Percentiles rank a stretch among this genome's conserved stretches.
phyloP scores from a whole-genome alignment of 2,113 vertebrate species.

The Bucco capensis region DNA sequence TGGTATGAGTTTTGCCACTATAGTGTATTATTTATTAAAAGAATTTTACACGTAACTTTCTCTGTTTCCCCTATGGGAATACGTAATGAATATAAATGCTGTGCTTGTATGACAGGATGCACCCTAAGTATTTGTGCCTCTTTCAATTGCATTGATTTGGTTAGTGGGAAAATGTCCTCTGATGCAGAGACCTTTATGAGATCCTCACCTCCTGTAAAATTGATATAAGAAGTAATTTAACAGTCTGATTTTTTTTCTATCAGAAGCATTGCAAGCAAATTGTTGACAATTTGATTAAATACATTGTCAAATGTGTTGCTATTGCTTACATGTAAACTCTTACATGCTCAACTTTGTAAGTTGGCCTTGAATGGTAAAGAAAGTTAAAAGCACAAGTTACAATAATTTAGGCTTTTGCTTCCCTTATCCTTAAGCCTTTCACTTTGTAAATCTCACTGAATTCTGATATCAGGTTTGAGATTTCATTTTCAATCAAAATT shows the following conservation, averaged over 20 bases:
- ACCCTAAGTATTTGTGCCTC: background rate
- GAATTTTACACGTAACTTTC: background rate
- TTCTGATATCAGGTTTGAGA: background rate
- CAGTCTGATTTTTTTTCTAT: background rate
- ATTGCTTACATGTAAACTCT: background rate
- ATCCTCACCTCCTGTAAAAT: background rate
- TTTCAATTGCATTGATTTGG: background rate
- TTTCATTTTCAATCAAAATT: background rate
- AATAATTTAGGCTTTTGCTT: background rate
- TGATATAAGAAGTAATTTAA: background rate
- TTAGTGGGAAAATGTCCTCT: background rate
- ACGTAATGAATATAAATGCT: background rate
- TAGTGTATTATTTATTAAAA: background rate
- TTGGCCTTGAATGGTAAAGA: background rate
- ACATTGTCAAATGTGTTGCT: background rate
- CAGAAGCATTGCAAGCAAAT: background rate
- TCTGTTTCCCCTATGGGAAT: background rate
- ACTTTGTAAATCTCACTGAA: background rate
- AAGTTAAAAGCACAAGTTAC: slow-evolving; percentile 28
- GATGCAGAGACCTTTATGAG: background rate
- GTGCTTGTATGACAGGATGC: background rate
- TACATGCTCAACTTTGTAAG: slow-evolving; percentile 23
- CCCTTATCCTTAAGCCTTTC: background rate
- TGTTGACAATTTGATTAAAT: background rate
- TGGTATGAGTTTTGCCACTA: background rate